Evolutionary conservation across 1,140 invertebrate genomes (phyloP), one percentile per base, ranked within the genome.

Genomic region (Ceratoteleas bidentatus): DNA sequence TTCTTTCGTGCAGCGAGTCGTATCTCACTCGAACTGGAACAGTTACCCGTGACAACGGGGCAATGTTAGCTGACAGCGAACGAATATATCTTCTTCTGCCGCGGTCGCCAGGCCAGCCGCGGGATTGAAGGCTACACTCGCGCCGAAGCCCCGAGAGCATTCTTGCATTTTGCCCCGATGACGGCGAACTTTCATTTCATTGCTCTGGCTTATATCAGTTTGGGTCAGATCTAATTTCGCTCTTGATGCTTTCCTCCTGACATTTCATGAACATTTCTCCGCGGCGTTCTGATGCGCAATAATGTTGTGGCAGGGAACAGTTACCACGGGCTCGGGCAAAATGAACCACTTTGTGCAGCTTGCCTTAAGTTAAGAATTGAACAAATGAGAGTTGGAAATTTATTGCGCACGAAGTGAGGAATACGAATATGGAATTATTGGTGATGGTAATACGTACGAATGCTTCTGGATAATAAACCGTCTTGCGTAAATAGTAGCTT

Each of bases 71-170:
- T 81, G 72, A 81, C 72, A 76, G 53, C 72, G n/a, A 81, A 76
- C 72, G 79, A 81, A 81, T 81, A 81, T 81, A 76, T 81, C 72
- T 81, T 76, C 79, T 81, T 81, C 72, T 73, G 40, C 32, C 54
- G 66, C 65, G 70, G 45, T 69, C 47, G 57, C 62, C 52, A 62
- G 58, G 54, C 24, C 68, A 73, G 72, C 56, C 47, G 45, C 60
- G 11, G 78, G 65, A 74, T 70, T 75, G 65, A 80, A 80, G 61
- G 69, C 60, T 60, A 52, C 70, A 49, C 65, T 65, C 50, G 57
- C 58, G 53, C 53, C 50, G 49, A 60, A 38, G 65, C 57, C 52
- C 16, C 49, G n/a, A n/a, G 49, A 50, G 65, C 53, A 64, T 64
- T 69, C 64, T 62, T 68, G 43, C 62, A 76, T 68, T 81, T 76